A percentile compares a stretch with the other conserved stretches of the same genome.
Conservation (phyloP, 2,888 invertebrate genomes). For the Deilephila porcellus region DNA sequence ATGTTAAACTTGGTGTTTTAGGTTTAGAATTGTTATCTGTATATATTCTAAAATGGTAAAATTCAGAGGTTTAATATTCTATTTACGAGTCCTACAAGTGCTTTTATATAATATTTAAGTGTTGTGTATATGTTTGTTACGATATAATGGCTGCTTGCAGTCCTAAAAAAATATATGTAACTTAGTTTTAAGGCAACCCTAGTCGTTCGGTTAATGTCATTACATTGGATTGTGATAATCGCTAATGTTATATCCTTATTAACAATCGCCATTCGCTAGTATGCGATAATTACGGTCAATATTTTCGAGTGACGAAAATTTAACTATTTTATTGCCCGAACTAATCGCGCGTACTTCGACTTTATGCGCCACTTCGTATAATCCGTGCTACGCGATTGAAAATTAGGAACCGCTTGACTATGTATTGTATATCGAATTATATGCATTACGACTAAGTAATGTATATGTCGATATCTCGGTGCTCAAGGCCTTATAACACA, state of each 20-base stretch:
- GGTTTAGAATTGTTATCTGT: not conserved
- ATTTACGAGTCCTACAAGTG: not conserved
- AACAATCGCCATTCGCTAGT: no score
- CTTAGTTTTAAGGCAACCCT: not conserved
- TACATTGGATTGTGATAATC: not conserved
- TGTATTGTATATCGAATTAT: no score
- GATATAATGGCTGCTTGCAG: not conserved
- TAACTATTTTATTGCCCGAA: no score
- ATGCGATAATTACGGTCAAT: no score
- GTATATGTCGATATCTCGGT: no score
- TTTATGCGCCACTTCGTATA: no score
- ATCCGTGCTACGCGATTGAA: no score
- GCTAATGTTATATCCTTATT: not conserved
- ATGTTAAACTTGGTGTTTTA: not conserved
- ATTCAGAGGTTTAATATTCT: not conserved
- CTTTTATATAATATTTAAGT: not conserved
- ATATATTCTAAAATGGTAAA: not conserved
- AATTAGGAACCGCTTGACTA: no score
- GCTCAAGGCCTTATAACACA: no score
- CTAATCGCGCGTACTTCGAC: no score
- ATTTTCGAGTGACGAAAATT: no score
- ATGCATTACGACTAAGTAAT: no score
- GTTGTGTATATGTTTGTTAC: not conserved
- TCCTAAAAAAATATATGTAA: slow-evolving; percentile 3
- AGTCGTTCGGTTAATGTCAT: not conserved